Percentiles rank a stretch among this genome's conserved stretches.
phyloP scores from a whole-genome alignment of 1,140 invertebrate species.

The Chelonus insularis region DNA sequence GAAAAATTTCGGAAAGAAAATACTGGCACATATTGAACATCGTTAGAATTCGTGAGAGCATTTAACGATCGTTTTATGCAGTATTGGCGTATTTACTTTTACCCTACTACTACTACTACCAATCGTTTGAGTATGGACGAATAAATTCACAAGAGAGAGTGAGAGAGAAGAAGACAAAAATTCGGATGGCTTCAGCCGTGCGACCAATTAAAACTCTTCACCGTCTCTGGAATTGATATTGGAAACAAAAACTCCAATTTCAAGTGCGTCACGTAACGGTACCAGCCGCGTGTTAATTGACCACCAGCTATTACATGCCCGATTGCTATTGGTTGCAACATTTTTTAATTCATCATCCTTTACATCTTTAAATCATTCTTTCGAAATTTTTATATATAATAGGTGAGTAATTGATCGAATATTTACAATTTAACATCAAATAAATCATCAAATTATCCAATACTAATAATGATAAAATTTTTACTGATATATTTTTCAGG shows the following conservation, averaged over 20 bases:
- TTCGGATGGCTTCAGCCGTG: conserved; percentile 32
- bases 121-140: not conserved
- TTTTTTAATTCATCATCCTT: conserved; percentile 27
- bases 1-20: conserved; percentile 5
- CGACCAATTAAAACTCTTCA: conserved; percentile 53
- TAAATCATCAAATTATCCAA: too few species aligned
- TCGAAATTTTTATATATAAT: too few species aligned
- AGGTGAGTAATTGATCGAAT: too few species aligned
- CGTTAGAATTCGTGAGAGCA: conserved; percentile 3
- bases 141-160: not conserved
- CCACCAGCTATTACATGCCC: conserved; percentile 51
- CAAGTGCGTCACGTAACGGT: conserved; percentile 45
- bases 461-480: too few species aligned
- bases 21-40: conserved; percentile 6
- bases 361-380: conserved; percentile 13
- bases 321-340: conserved; percentile 41
- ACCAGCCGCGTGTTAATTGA: conserved; percentile 48
- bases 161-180: conserved; percentile 6
- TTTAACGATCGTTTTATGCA: conserved; percentile 21
- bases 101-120: not conserved
- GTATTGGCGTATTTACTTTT: conserved; percentile 14
- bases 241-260: conserved; percentile 58
- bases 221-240: conserved; percentile 52
- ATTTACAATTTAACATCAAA: too few species aligned
- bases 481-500: too few species aligned